Conservation (phyloP, 2,797 vertebrate genomes). For the Taenioides sp. region DNA sequence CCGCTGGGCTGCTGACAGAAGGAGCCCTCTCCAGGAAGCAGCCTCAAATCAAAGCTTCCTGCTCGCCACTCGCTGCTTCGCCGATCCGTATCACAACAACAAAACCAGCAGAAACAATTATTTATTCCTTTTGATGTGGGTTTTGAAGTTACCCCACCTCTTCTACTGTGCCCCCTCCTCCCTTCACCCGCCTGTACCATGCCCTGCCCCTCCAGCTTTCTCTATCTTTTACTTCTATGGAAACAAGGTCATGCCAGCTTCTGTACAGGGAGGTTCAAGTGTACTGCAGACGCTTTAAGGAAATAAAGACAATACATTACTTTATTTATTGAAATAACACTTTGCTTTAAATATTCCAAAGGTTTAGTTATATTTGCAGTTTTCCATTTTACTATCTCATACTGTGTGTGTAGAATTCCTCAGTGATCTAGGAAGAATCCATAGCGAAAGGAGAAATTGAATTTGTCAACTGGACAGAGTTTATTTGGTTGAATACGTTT, state of each 20-base stretch:
- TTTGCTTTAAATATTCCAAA: too few relatives aligned
- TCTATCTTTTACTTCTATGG: slow-evolving; percentile 82
- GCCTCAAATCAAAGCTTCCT: slow-evolving; percentile 95
- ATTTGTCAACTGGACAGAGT: too few relatives aligned
- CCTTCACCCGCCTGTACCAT: slow-evolving; percentile 62
- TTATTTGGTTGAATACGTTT: too few relatives aligned
- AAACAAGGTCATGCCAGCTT: slow-evolving; percentile 87
- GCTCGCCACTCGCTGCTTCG: slow-evolving; percentile 94
- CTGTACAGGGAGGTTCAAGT: slow-evolving; percentile 62
- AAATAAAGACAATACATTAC: slow-evolving; percentile 1
- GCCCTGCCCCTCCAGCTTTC: slow-evolving; percentile 70
- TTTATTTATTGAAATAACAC: neutral
- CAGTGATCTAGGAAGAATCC: too few relatives aligned
- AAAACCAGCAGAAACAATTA: slow-evolving; percentile 99
- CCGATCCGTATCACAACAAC: slow-evolving; percentile 97
- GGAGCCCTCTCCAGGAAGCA: slow-evolving; percentile 91
- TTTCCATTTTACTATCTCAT: too few relatives aligned
- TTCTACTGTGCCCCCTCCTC: slow-evolving; percentile 59
- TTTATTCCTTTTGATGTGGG: slow-evolving; percentile 99
- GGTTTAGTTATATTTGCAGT: too few relatives aligned
- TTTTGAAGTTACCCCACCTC: slow-evolving; percentile 83
- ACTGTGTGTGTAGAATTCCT: too few relatives aligned
- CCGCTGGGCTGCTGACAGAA: slow-evolving; percentile 89
- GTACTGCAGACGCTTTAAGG: slow-evolving; percentile 26
- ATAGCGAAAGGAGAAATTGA: too few relatives aligned